These are phyloP conservation scores for Xestia c-nigrum DNA, from an alignment of 2,888 invertebrate species.

Conservation along the genomic window DNA sequence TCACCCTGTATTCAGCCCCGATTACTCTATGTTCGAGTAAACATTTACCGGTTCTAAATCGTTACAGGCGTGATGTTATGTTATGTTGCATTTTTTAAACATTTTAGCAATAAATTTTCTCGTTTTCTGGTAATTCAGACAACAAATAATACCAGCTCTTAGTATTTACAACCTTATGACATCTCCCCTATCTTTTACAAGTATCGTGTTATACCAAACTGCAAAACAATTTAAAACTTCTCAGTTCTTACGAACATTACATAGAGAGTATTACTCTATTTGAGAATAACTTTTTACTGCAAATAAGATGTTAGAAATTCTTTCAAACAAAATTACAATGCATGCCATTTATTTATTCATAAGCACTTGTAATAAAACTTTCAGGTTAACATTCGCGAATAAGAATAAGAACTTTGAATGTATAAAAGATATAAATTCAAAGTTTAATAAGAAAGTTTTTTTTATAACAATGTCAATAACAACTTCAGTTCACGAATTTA, in stretches of 20 bases:
- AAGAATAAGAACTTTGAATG: background rate
- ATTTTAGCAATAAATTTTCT: background rate
- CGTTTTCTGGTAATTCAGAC: background rate
- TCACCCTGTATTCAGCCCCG: too few relatives aligned
- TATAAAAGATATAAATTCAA: constrained; percentile 8
- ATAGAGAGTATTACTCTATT: constrained; percentile 7
- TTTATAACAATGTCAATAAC: background rate
- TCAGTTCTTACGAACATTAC: background rate
- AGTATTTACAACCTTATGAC: background rate
- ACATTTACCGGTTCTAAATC: too few relatives aligned
- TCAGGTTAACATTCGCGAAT: background rate
- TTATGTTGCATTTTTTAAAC: background rate
- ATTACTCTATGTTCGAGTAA: too few relatives aligned
- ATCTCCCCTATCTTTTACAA: constrained; percentile 3
- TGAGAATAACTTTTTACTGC: constrained; percentile 29
- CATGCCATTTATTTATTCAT: constrained; percentile 36
- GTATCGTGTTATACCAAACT: background rate
- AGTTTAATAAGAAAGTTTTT: constrained; percentile 3
- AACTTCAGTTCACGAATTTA: background rate
- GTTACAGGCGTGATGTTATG: too few relatives aligned
- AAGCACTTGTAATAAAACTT: constrained; percentile 29
- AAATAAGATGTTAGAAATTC: constrained; percentile 29
- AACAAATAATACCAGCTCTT: background rate
- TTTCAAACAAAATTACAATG: constrained; percentile 19
- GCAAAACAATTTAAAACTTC: constrained; percentile 33